These are phyloP conservation scores for Megathymus violae DNA, from an alignment of 1,140 invertebrate species.

Conservation along the genomic window DNA sequence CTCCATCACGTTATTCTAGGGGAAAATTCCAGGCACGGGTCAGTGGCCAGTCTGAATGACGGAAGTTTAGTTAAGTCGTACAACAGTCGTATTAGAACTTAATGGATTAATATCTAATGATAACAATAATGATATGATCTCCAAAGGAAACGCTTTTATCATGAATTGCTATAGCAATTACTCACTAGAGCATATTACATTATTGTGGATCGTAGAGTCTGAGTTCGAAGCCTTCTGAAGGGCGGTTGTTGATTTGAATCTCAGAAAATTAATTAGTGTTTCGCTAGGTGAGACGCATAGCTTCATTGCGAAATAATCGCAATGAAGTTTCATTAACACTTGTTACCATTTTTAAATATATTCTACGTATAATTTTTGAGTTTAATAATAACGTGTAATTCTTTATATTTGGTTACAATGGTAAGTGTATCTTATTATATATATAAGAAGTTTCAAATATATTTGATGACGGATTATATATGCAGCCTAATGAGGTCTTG, in stretches of 20 bases:
- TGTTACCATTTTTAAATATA: too few species aligned
- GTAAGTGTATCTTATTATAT: neutral
- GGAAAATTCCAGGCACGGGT: neutral
- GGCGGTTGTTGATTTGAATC: too few species aligned
- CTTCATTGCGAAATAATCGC: too few species aligned
- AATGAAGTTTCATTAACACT: too few species aligned
- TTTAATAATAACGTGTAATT: too few species aligned
- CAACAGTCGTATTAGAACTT: neutral
- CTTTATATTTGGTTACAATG: too few species aligned
- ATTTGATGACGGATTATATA: neutral
- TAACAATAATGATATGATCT: neutral
- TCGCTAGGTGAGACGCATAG: too few species aligned
- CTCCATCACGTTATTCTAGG: too few species aligned
- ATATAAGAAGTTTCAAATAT: neutral
- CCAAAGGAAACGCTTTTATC: neutral
- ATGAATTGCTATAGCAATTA: neutral
- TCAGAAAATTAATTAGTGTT: too few species aligned
- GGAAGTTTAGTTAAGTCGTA: neutral
- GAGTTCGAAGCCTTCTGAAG: neutral
- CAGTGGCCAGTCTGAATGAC: neutral
- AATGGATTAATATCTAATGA: neutral
- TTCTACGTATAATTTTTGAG: too few species aligned
- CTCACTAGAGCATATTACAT: neutral
- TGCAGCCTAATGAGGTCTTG: neutral
- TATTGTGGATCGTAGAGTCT: neutral